Conservation (phyloP, 2,113 vertebrate genomes). For the Mesitornis unicolor region DNA sequence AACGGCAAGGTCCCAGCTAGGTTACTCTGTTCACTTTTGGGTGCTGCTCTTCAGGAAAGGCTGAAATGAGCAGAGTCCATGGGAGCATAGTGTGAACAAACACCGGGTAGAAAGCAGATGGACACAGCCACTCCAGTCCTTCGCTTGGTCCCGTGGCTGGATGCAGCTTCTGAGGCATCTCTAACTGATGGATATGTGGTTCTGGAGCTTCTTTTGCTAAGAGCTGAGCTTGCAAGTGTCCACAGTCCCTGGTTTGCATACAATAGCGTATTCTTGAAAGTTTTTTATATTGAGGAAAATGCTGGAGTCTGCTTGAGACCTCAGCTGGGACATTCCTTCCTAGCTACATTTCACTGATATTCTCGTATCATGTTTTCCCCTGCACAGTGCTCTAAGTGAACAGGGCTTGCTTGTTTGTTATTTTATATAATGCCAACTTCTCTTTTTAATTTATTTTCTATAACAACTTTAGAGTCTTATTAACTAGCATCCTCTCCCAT, state of each 20-base stretch:
- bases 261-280: background rate
- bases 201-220: background rate
- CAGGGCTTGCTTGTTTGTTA: background rate
- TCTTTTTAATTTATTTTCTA: background rate
- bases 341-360: background rate
- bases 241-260: background rate
- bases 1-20: background rate
- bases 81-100: background rate
- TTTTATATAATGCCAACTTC: background rate
- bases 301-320: background rate
- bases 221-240: background rate
- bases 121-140: background rate
- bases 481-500: background rate
- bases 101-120: background rate
- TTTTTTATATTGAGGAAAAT: background rate
- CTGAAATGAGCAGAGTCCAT: background rate
- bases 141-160: background rate
- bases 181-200: background rate
- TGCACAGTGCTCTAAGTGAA: background rate
- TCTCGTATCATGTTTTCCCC: accelerated
- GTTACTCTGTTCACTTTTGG: background rate
- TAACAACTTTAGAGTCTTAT: background rate
- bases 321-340: background rate
- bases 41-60: background rate
- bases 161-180: background rate